Base-by-base conservation (phyloP, 2,797 vertebrate species). In the Rhadinocentrus ornatus region DNA sequence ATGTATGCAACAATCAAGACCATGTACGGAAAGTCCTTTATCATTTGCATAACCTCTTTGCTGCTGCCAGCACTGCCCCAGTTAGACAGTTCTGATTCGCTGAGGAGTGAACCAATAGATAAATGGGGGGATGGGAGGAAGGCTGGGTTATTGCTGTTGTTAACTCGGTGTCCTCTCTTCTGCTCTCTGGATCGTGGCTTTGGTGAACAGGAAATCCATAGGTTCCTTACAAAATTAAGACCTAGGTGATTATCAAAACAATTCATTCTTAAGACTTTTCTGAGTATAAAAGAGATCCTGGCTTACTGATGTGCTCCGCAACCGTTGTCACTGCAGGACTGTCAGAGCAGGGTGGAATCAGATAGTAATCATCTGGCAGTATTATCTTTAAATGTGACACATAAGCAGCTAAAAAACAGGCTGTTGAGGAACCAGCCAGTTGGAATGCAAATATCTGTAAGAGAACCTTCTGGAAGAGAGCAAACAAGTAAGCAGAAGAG, bases 61-160 rank as follows among this genome's bases (percentile, higher is more conserved):
- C 82, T 90, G 91, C 93, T 92, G 83, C 91, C 91, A 91, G 85
- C 84, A 86, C 85, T 75, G 87, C 81, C 82, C 78, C 66, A 67
- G 59, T 76, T 72, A 55, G 68, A 48, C 72, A 6, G 26, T 60
- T 86, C 75, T 92, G 80, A 95, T 94, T 94, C 31, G 94, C 81
- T 90, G 70, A 84, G 74, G 67, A 73, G 37, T 70, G 56, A 68
- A 68, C 95, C 93, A 94, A 93, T 95, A 76, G 86, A 56, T 81
- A 35, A 0, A 56, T 65, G 71, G 91, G 88, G 91, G 92, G 92
- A 91, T 86, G 88, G 93, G 88, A 87, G 63, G 74, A 72, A 84
- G 82, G 66, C 80, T 78, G 73, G 76, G 82, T 82, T 88, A 82
- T 88, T 84, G 84, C 86, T 86, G 81, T 34, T 84, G 73, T 84